A percentile compares a stretch with the other conserved stretches of the same genome.
These are phyloP conservation scores for Limosa lapponica DNA, from an alignment of 2,797 vertebrate genomes.

Conservation along the genomic window DNA sequence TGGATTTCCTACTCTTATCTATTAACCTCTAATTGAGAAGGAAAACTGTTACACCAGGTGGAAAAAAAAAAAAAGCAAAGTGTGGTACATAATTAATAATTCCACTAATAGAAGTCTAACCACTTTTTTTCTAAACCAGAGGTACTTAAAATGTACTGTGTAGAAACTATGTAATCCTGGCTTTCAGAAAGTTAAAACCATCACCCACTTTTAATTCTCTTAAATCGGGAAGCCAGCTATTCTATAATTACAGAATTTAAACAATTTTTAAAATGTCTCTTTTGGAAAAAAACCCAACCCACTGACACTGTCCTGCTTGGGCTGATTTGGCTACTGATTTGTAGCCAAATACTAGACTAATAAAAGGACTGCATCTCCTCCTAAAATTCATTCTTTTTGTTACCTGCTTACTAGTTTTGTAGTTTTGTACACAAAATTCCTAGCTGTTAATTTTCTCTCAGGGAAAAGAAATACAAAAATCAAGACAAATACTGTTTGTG, in stretches of 20 bases:
- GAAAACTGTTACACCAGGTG: background rate
- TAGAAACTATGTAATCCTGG: background rate
- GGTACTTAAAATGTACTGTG: background rate
- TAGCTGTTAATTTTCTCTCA: background rate
- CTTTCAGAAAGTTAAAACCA: background rate
- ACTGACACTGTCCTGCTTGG: too few species aligned
- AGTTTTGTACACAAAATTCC: background rate
- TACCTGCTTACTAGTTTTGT: background rate
- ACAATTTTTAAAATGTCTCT: rapidly evolving
- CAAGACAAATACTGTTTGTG: background rate
- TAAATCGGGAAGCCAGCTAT: background rate
- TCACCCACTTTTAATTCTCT: background rate
- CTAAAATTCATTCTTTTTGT: background rate
- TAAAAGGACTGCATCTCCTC: background rate
- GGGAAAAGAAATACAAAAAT: background rate
- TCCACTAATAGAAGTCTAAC: background rate
- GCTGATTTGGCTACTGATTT: background rate
- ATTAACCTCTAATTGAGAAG: background rate
- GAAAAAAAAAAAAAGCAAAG: background rate
- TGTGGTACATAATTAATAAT: too few species aligned
- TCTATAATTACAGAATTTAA: background rate
- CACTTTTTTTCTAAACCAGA: background rate
- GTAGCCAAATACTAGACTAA: background rate
- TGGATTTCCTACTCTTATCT: background rate
- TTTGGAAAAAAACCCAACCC: background rate